Base-by-base conservation (phyloP, 2,888 invertebrate genomes). In the Polia nebulosa region DNA sequence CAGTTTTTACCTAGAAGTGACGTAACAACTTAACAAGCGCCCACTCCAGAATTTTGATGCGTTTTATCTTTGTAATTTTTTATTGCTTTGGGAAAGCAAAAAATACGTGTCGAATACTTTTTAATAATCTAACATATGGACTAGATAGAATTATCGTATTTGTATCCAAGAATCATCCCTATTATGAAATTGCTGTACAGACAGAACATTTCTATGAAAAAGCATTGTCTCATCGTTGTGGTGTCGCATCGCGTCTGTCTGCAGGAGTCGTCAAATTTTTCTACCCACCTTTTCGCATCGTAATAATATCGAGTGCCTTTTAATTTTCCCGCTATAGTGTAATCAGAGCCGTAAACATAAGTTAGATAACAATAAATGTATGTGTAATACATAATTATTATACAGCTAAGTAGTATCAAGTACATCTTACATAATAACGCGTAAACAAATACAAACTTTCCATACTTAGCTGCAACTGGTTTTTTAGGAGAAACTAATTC, bases 361-460 rank as follows among this genome's bases (percentile, higher is more conserved):
- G 60, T 76, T 80, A 80, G 47, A 70, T 70, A 70, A 76, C 56
- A 63, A 61, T 70, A 61, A 75, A 45, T 34, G 49, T 60, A 61
- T 80, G 47, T 60, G 57, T 69, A 76, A 56, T 39, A 60, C 51
- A 32, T 47, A 39, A 29, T n/a, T 51, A 20, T 67, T 51, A 69
- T 51, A 29, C 49, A 63, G 57, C 39, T 60, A 52, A 45, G 76
- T 68, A 41, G 55, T 68, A 49, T 68, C 76, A 76, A 76, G 76
- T 76, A 69, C 76, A 49, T 25, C 17, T 63, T 68, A 56, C 27
- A 22, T 76, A 80, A 80, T 15, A 34, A 44, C 20, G 11, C 36
- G 25, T 62, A 67, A 59, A 60, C 34, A 67, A 59, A 63, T 34
- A 56, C 44, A 59, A 76, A 80, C 62, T 76, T 76, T 76, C 76